A percentile compares a stretch with the other conserved stretches of the same genome.
Evolutionary conservation across 2,888 invertebrate species (phyloP).

Genomic region (Liodrosophila aerea): DNA sequence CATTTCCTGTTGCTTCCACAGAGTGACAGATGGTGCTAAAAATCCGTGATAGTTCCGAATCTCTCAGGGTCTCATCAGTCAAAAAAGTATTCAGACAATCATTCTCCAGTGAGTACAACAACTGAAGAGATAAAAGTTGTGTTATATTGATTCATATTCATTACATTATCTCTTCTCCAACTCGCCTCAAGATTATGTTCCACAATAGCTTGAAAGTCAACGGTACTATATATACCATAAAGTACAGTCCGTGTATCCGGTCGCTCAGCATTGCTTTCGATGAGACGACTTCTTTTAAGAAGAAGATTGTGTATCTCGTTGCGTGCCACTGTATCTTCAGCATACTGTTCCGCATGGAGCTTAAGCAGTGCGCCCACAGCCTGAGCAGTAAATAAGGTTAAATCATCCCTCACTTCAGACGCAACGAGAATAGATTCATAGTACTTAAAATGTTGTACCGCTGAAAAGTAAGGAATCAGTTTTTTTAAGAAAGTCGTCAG

Average conservation of each 20-base stretch:
- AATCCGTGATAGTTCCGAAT: conserved; percentile 35
- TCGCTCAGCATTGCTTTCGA: conserved; percentile 6
- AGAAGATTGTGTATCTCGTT: conserved; percentile 39
- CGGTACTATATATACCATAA: conserved; percentile 36
- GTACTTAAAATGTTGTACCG: conserved; percentile 29
- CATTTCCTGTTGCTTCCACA: conserved; percentile 41
- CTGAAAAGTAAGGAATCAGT: conserved; percentile 27
- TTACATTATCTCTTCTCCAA: neutral
- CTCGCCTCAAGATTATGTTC: conserved; percentile 18
- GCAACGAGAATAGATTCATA: conserved; percentile 33
- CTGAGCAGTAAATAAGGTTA: conserved; percentile 48
- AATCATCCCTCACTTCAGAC: conserved; percentile 27
- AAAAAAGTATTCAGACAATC: conserved; percentile 40
- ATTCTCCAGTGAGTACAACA: conserved; percentile 39
- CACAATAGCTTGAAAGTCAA: conserved; percentile 36
- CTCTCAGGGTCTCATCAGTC: conserved; percentile 38
- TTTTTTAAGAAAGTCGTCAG: conserved; percentile 33
- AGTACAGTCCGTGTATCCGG: conserved; percentile 39
- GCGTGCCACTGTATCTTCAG: conserved; percentile 1
- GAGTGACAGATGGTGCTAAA: conserved; percentile 45
- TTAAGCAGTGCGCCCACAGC: conserved; percentile 39
- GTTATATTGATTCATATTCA: too few relatives aligned
- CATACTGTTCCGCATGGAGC: conserved; percentile 29
- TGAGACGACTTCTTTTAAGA: conserved; percentile 40
- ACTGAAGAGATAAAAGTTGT: conserved; percentile 19